phyloP scores from a whole-genome alignment of 2,797 vertebrate species.

The Ceryle rudis region DNA sequence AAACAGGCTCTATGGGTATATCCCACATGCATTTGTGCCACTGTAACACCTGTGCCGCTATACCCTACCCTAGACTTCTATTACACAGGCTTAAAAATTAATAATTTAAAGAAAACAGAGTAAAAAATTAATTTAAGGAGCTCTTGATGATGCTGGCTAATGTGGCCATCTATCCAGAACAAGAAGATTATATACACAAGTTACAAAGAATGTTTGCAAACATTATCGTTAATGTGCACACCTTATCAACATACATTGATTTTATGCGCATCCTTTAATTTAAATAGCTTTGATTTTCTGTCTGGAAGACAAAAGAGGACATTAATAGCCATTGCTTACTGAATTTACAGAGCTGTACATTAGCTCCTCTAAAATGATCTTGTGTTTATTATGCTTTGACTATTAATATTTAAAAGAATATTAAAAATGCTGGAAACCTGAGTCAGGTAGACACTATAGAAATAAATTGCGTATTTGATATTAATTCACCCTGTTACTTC shows the following conservation, averaged over 20 bases:
- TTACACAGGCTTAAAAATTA: neutral
- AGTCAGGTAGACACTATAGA: conserved; percentile 15
- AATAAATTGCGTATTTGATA: conserved; percentile 51
- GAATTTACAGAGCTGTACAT: conserved; percentile 74
- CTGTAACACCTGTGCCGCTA: accelerated
- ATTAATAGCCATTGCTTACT: conserved; percentile 70
- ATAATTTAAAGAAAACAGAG: neutral
- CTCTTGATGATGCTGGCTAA: neutral
- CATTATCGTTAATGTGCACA: conserved; percentile 62
- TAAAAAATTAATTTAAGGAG: conserved; percentile 7
- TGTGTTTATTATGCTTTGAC: conserved; percentile 55
- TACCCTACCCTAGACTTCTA: neutral
- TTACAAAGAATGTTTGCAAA: conserved; percentile 64
- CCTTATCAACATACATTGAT: conserved; percentile 76
- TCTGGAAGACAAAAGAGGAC: conserved; percentile 77
- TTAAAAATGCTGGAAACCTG: conserved; percentile 16
- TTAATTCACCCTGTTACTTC: conserved; percentile 45
- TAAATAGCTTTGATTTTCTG: conserved; percentile 83
- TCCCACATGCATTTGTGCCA: accelerated
- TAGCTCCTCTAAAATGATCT: conserved; percentile 64
- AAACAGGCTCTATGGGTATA: neutral
- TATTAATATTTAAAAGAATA: conserved; percentile 54
- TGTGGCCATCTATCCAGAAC: neutral
- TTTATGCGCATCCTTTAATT: conserved; percentile 77
- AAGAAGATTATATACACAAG: conserved; percentile 17